Conservation (phyloP, 1,140 invertebrate genomes). For the Drosophila rufa region DNA sequence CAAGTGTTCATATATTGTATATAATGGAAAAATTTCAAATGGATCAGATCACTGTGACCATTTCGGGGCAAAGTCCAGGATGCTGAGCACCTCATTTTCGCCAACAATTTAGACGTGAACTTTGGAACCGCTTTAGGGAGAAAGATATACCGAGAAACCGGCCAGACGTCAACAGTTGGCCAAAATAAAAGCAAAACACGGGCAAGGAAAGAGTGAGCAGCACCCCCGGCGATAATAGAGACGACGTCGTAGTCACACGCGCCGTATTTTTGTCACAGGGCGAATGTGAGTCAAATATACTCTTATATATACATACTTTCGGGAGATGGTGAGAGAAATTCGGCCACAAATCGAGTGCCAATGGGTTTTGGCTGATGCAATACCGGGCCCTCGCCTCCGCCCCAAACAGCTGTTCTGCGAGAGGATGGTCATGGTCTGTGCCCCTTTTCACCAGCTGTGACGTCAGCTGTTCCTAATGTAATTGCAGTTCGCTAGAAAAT, state of each 20-base stretch:
- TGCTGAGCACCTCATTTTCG: slow-evolving; percentile 45
- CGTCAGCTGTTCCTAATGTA: slow-evolving; percentile 36
- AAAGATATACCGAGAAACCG: slow-evolving; percentile 15
- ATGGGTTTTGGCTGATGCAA: slow-evolving; percentile 37
- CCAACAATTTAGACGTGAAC: slow-evolving; percentile 42
- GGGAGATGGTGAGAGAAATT: slow-evolving; percentile 15
- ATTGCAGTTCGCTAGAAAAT: slow-evolving; percentile 31
- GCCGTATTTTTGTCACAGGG: slow-evolving; percentile 59
- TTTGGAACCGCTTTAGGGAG: slow-evolving; percentile 53
- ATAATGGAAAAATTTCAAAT: slow-evolving; percentile 43
- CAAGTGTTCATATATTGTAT: slow-evolving; percentile 19
- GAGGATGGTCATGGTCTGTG: slow-evolving; percentile 25
- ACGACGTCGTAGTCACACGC: slow-evolving; percentile 53
- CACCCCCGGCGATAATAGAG: slow-evolving; percentile 54
- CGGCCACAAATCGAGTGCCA: slow-evolving; percentile 24
- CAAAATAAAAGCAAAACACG: slow-evolving; percentile 47
- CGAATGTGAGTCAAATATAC: slow-evolving; percentile 77
- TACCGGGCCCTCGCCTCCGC: not conserved
- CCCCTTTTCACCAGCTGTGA: slow-evolving; percentile 7
- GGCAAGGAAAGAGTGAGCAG: slow-evolving; percentile 15
- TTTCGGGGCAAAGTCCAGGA: slow-evolving; percentile 43
- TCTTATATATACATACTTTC: slow-evolving; percentile 13
- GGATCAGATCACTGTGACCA: slow-evolving; percentile 32
- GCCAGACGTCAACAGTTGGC: slow-evolving; percentile 66
- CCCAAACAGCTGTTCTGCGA: slow-evolving; percentile 29